Conservation (phyloP, 92 coral and sea anemone species). For the Epizoanthus illoricatus region DNA sequence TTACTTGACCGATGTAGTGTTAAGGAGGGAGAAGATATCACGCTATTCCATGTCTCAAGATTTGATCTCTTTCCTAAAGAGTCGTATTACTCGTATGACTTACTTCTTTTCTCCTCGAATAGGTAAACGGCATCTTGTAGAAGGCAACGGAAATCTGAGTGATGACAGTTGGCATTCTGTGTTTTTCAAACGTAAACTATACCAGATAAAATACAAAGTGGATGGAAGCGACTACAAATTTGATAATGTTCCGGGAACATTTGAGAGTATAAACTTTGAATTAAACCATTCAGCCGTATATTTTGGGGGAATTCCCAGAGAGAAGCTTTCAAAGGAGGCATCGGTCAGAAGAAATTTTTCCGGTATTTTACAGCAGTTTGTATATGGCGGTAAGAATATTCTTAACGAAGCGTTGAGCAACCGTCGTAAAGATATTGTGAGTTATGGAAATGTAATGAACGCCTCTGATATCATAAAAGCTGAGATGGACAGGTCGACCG, state of each 20-base stretch:
- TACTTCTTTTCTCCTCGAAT: neutral
- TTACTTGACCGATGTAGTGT: too few species aligned
- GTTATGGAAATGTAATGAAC: conserved; percentile 16
- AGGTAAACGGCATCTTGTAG: neutral
- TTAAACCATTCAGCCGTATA: neutral
- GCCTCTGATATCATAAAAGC: conserved; percentile 20
- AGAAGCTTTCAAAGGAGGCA: neutral
- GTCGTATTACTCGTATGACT: too few species aligned
- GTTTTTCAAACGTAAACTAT: conserved; percentile 8
- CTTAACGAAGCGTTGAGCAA: neutral
- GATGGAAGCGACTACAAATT: neutral
- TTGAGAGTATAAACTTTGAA: neutral
- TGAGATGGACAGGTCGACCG: neutral
- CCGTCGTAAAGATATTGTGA: neutral
- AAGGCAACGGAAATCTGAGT: neutral
- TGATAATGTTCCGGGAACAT: neutral
- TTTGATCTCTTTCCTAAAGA: too few species aligned
- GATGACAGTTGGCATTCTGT: conserved; percentile 41
- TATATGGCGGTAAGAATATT: conserved; percentile 1
- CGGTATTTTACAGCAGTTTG: conserved; percentile 32
- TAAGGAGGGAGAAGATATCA: too few species aligned
- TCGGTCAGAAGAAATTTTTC: conserved; percentile 20
- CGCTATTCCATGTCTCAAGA: too few species aligned
- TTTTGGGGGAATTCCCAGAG: conserved; percentile 31
- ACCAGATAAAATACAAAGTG: conserved; percentile 3